Percentiles rank a stretch among this genome's conserved stretches.
Evolutionary conservation across 2,888 invertebrate genomes (phyloP).

Genomic region (Protodeltote pygarga): DNA sequence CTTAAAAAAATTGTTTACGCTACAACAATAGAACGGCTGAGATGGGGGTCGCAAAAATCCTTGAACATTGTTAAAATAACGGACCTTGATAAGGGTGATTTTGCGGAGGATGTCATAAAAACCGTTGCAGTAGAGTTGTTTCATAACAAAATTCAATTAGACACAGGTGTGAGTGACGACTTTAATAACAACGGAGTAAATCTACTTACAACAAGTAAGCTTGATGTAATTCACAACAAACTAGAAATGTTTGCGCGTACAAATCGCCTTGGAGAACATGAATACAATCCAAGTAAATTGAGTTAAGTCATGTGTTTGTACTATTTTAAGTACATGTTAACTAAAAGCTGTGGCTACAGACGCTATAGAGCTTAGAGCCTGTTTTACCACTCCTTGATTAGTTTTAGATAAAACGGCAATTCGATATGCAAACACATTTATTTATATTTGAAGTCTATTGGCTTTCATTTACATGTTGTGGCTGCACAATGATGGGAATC

Average conservation of each 20-base stretch:
- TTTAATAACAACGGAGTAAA: conserved; percentile 37
- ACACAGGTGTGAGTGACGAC: conserved; percentile 31
- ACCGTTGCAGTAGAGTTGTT: conserved; percentile 11
- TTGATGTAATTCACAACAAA: conserved; percentile 26
- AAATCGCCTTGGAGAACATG: conserved; percentile 16
- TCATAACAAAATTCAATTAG: conserved; percentile 37
- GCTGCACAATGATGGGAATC: conserved; percentile 11
- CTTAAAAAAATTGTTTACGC: conserved; percentile 2
- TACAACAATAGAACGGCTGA: not conserved
- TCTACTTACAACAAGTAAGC: conserved; percentile 17
- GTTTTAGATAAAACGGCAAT: conserved; percentile 30
- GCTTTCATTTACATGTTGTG: conserved; percentile 21
- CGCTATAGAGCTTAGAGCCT: conserved; percentile 30
- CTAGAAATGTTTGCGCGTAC: conserved; percentile 15
- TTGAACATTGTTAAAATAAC: conserved; percentile 21
- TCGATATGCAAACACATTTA: conserved; percentile 11
- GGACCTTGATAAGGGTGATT: conserved; percentile 15
- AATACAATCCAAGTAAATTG: conserved; percentile 41
- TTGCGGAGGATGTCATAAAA: conserved; percentile 35
- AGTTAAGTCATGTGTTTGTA: conserved; percentile 10
- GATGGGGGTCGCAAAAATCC: conserved; percentile 2
- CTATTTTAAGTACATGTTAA: conserved; percentile 6
- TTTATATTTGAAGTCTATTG: conserved; percentile 14
- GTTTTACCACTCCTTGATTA: conserved; percentile 37
- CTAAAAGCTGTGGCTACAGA: not conserved